Evolutionary conservation across 2,888 invertebrate genomes (phyloP).

Genomic region (Cryptus viduatorius): DNA sequence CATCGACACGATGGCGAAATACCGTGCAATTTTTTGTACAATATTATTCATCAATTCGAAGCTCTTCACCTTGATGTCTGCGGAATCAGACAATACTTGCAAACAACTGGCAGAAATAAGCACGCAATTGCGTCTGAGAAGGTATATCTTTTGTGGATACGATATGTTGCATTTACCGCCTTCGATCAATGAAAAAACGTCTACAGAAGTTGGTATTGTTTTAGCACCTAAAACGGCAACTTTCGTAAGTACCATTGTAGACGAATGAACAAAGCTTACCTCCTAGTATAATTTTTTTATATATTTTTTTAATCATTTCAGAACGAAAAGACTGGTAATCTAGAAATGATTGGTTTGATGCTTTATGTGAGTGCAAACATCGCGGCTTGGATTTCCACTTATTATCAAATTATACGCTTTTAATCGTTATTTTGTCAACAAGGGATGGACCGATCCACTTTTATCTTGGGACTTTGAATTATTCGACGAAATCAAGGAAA

Average conservation of each 20-base stretch:
- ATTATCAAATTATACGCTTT: not conserved
- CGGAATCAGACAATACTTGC: too few species aligned
- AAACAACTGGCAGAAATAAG: too few species aligned
- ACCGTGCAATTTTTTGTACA: too few species aligned
- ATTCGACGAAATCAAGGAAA: conserved; percentile 10
- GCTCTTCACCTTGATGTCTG: too few species aligned
- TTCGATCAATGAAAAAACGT: not conserved
- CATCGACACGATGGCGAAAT: too few species aligned
- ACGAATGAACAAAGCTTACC: not conserved
- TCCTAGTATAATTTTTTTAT: not conserved
- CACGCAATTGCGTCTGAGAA: too few species aligned
- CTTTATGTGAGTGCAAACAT: not conserved
- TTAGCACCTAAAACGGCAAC: not conserved
- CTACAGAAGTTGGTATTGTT: not conserved
- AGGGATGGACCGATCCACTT: conserved; percentile 7
- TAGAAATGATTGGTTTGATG: conserved; percentile 18
- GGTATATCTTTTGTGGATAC: too few species aligned
- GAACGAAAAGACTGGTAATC: conserved; percentile 8
- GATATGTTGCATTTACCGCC: too few species aligned
- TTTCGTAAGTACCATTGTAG: conserved; percentile 19
- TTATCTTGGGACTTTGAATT: not conserved
- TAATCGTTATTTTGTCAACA: not conserved
- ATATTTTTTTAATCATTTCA: conserved; percentile 17
- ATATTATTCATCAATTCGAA: too few species aligned
- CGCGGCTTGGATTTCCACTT: not conserved